phyloP scores from a whole-genome alignment of 2,113 vertebrate genomes.

The Psophia crepitans region DNA sequence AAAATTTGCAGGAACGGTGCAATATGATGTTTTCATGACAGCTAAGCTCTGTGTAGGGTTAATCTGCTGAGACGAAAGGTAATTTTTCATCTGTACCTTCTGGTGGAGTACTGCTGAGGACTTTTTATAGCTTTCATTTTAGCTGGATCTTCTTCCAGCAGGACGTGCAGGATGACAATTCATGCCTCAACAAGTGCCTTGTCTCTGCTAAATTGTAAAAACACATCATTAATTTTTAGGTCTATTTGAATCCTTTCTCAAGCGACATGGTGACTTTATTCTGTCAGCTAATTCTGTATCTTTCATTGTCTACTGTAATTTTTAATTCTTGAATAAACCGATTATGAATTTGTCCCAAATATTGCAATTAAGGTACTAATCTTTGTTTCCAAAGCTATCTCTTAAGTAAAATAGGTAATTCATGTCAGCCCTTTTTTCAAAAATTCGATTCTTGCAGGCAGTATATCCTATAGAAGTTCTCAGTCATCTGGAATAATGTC shows the following conservation, averaged over 20 bases:
- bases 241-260: background rate
- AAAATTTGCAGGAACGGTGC: background rate
- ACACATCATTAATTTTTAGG: background rate
- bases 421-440: background rate
- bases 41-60: background rate
- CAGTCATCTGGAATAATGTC: constrained; percentile 58
- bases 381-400: background rate
- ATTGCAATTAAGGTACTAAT: background rate
- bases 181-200: background rate
- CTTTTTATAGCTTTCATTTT: background rate
- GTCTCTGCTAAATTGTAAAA: background rate
- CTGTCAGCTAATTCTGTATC: background rate
- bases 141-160: background rate
- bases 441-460: constrained; percentile 65
- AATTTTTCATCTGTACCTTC: background rate
- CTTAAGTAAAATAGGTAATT: background rate
- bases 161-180: background rate
- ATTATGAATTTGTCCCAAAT: background rate
- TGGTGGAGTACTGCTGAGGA: background rate
- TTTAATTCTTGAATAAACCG: background rate
- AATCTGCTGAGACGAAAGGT: background rate
- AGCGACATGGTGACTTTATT: background rate
- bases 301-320: background rate
- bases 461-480: constrained; percentile 57
- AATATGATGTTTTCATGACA: background rate